Base-by-base conservation (phyloP, 1,140 invertebrate species). In the Nymphalis io region DNA sequence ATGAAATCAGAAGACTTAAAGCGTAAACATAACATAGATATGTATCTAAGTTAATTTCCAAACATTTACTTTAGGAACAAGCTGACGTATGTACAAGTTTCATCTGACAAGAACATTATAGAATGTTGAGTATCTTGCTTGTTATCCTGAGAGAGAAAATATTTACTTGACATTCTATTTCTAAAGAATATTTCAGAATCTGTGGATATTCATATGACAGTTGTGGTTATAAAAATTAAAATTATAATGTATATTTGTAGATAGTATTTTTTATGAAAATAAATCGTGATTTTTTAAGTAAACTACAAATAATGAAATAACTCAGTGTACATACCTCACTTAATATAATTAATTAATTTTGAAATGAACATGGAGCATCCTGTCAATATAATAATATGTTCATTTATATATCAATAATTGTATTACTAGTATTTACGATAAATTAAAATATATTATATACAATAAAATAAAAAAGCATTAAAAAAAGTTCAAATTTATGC, bases 41-140 rank as follows among this genome's bases (percentile, higher is more conserved):
- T 59, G 59, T 61, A 38, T 51, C 59, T 33, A 23, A 68, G 66
- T 61, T 68, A 38, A 68, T 40, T 68, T 68, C 60, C 66, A 68
- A 68, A 68, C 59, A 60, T 63, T 61, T 62, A 57, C 60, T 42
- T 27, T 63, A 38, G 44, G 38, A 68, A 68, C 59, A 61, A 58
- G 40, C 68, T 44, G 68, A 69, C 51, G 39, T 63, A 33, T 8
- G 23, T 62, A 63, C 68, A 58, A 69, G 68, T 69, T 58, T 57
- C 63, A 61, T 53, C 48, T 68, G 68, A 63, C 68, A 63, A 62
- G 51, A 69, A 69, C 66, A 42, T 68, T 62, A 62, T 63, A 69
- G 60, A 63, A 53, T 21, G 48, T 53, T 0, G 18, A 53, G 20
- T 21, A 53, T 18, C 4, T 53, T 21, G 11, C 20, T 53, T 11